A percentile compares a stretch with the other conserved stretches of the same genome.
Evolutionary conservation across 2,113 vertebrate species (phyloP).

Genomic region (Boulengeromyrus knoepffleri): DNA sequence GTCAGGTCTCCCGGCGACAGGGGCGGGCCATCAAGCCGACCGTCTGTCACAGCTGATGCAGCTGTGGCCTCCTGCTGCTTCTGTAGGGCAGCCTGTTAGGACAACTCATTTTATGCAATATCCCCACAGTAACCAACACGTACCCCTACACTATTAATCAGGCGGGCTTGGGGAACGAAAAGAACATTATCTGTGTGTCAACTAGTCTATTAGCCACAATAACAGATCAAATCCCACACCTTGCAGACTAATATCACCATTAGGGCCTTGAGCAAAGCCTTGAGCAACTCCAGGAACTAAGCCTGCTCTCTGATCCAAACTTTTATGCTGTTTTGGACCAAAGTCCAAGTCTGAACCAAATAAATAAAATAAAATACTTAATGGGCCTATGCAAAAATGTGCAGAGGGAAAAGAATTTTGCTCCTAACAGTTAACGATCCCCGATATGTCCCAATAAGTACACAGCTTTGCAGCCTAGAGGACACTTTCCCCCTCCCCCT

Average conservation of each 20-base stretch:
- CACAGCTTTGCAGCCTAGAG: neutral
- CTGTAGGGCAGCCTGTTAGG: conserved; percentile 79
- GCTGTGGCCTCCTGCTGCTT: conserved; percentile 76
- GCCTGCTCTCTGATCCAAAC: neutral
- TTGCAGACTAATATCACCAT: neutral
- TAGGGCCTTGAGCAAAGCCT: neutral
- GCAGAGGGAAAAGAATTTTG: neutral
- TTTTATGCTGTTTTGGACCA: neutral
- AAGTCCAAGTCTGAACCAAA: neutral
- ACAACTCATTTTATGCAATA: neutral
- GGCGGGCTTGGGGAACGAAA: neutral
- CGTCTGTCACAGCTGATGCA: conserved; percentile 53
- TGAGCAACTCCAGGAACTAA: neutral
- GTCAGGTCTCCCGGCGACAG: conserved; percentile 66
- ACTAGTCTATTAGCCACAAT: neutral
- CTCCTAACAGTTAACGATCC: neutral
- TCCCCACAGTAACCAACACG: neutral
- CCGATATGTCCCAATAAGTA: neutral
- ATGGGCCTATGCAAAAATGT: neutral
- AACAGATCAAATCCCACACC: neutral
- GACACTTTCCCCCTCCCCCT: neutral
- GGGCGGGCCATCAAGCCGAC: conserved; percentile 51
- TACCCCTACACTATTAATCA: neutral
- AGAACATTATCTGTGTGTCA: neutral
- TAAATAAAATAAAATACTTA: neutral